Evolutionary conservation across 2,888 invertebrate species (phyloP), one percentile per base, ranked within the genome.

Genomic region (Parnassius smintheus): DNA sequence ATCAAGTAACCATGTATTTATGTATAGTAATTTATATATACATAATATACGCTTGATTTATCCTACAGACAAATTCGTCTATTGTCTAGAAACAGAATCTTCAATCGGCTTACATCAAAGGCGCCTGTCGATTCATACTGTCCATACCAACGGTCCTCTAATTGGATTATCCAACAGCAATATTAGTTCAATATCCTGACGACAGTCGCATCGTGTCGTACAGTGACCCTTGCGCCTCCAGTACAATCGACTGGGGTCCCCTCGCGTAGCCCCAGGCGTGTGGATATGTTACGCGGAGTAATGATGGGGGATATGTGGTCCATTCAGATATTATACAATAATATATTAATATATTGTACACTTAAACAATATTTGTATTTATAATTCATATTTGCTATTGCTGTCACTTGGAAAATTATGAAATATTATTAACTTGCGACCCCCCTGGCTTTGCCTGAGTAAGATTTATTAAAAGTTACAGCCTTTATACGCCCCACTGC

Each of bases 131-230:
- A 75, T 74, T 71, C 78, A 76, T 74, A 74, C 65, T 56, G 46
- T 61, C 59, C 70, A 66, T 71, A 70, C 74, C 75, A 76, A 75
- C 75, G 74, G 78, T 74, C 70, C 69, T 73, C 83, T 86, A 86
- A 88, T 87, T 86, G 86, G 82, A 86, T 86, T 86, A 85, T 80
- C 78, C 77, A 77, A 78, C 77, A 80, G 80, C 81, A 80, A 85
- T 85, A 88, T 86, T 85, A 86, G 81, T 82, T 76, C 80, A 81
- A 84, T 85, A 83, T 83, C 76, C 76, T 66, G 72, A 75, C 76
- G 80, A 77, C 74, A 74, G 70, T 65, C 71, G 13, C 13, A 49
- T 49, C 72, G 77, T 79, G 83, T 79, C 82, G 82, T 80, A 81
- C 86, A 83, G 71, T 85, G 87, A 86, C 86, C 88, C 82, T 78